Evolutionary conservation across 1,140 invertebrate genomes (phyloP).

Genomic region (Psilanteris sp.): DNA sequence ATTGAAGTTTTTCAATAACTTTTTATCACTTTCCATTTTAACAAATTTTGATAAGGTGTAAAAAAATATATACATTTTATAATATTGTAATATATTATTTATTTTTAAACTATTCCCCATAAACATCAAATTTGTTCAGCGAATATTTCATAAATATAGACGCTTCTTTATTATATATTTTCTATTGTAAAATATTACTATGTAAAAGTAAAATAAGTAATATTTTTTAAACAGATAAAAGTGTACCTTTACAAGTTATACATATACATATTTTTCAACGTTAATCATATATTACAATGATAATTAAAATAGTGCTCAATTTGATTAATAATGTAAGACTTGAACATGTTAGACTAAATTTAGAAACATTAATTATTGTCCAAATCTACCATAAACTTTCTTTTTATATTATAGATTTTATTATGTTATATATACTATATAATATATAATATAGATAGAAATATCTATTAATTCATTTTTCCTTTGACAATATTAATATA

Average conservation of each 20-base stretch:
- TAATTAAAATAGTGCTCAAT: constrained; percentile 43
- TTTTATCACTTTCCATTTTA: too few species aligned
- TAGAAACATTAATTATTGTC: constrained; percentile 45
- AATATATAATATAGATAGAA: too few species aligned
- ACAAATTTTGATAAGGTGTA: neutral
- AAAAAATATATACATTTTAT: constrained; percentile 1
- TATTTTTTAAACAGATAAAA: constrained; percentile 49
- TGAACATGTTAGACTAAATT: constrained; percentile 51
- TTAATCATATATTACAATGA: constrained; percentile 39
- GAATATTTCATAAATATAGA: constrained; percentile 60
- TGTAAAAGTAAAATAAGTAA: constrained; percentile 61
- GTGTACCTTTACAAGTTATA: constrained; percentile 36
- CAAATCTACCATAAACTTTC: constrained; percentile 17
- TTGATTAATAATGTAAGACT: constrained; percentile 56
- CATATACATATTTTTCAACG: constrained; percentile 45
- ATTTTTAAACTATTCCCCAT: constrained; percentile 51
- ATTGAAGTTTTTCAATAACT: too few species aligned
- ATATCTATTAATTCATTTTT: too few species aligned
- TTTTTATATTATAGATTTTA: too few species aligned
- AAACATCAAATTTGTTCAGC: constrained; percentile 61
- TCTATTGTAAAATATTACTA: constrained; percentile 57
- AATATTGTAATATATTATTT: constrained; percentile 54
- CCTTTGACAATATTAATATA: too few species aligned
- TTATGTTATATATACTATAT: too few species aligned
- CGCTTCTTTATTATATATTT: constrained; percentile 39